Conservation (phyloP, 2,113 vertebrate species). For the Barnardius zonarius region DNA sequence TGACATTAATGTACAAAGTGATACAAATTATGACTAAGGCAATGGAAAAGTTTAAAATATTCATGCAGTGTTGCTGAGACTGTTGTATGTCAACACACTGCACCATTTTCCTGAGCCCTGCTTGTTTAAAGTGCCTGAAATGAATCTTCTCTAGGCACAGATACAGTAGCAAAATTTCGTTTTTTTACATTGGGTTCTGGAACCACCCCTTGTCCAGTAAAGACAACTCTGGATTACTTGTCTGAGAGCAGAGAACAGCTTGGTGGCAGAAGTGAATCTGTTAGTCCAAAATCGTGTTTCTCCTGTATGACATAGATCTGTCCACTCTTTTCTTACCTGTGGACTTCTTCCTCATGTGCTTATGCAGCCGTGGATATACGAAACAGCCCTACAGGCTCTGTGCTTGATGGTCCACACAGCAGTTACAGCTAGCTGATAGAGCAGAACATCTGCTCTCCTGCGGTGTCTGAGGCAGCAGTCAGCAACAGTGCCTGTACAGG, state of each 20-base stretch:
- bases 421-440: background rate
- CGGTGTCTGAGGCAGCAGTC: background rate
- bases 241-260: background rate
- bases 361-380: accelerated
- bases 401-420: background rate
- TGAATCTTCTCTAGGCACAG: background rate
- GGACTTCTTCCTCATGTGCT: background rate
- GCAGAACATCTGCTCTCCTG: background rate
- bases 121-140: background rate
- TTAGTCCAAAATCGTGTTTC: background rate
- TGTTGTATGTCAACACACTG: background rate
- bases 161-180: background rate
- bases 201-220: background rate
- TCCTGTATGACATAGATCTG: background rate
- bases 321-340: background rate
- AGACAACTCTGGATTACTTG: background rate
- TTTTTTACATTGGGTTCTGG: background rate
- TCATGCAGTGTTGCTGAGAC: background rate
- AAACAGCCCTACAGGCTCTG: background rate
- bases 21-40: background rate
- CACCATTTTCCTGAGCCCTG: background rate
- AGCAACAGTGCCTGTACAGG: background rate
- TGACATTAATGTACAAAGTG: background rate
- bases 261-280: background rate
- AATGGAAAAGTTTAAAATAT: slow-evolving; percentile 7